These are phyloP conservation scores for Bergia sp. DNA, from an alignment of 92 coral and sea anemone genomes.

Conservation along the genomic window DNA sequence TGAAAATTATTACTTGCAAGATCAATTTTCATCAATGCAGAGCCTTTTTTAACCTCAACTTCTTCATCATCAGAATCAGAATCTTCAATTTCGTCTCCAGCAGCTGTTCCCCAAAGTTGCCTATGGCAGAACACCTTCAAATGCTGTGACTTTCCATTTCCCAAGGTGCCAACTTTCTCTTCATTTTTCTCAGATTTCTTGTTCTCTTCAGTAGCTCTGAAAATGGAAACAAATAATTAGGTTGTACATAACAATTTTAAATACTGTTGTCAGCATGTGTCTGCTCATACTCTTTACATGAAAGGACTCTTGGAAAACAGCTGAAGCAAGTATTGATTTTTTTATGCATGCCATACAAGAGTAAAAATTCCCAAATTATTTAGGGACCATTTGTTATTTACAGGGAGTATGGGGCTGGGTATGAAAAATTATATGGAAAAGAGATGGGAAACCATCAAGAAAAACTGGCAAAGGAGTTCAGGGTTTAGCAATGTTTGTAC, in stretches of 20 bases:
- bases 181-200: slow-evolving; percentile 39
- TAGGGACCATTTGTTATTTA: too few species aligned
- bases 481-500: too few species aligned
- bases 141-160: slow-evolving; percentile 65
- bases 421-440: too few species aligned
- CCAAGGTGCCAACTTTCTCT: slow-evolving; percentile 28
- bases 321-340: too few species aligned
- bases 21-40: slow-evolving; percentile 85
- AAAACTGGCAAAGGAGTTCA: too few species aligned
- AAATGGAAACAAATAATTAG: background rate
- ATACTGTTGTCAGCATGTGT: background rate
- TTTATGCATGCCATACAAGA: too few species aligned
- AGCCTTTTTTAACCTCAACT: slow-evolving; percentile 68
- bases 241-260: background rate
- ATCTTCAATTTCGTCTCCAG: slow-evolving; percentile 85
- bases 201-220: slow-evolving; percentile 19
- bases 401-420: too few species aligned
- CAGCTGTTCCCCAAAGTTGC: slow-evolving; percentile 84
- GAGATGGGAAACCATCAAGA: too few species aligned
- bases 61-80: slow-evolving; percentile 98
- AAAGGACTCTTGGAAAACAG: too few species aligned
- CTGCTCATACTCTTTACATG: too few species aligned
- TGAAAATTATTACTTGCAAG: slow-evolving; percentile 74
- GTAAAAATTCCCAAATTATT: too few species aligned
- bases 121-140: slow-evolving; percentile 85